A percentile compares a stretch with the other conserved stretches of the same genome.
Evolutionary conservation across 2,797 vertebrate genomes (phyloP).

Genomic region (Fistularia tabacaria): DNA sequence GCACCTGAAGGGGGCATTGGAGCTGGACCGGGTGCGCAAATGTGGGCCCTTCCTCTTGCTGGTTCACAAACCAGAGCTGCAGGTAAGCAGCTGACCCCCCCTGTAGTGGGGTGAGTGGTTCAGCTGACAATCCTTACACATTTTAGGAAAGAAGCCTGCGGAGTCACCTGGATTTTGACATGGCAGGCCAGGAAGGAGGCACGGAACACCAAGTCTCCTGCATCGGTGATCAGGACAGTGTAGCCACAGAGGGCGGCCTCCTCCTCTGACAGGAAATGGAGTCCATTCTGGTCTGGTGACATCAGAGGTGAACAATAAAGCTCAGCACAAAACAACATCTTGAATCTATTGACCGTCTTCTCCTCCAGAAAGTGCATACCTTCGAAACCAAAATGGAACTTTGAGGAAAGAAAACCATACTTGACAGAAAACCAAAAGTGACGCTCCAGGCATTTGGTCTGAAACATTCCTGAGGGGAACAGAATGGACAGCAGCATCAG

Average conservation of each 20-base stretch:
- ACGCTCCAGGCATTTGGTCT: conserved; percentile 52
- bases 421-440: conserved; percentile 59
- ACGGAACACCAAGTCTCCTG: conserved; percentile 59
- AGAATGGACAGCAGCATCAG: neutral
- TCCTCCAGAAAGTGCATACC: conserved; percentile 24
- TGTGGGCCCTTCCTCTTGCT: conserved; percentile 40
- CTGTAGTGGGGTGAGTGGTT: conserved; percentile 31
- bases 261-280: conserved; percentile 39
- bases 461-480: conserved; percentile 45
- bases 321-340: no score
- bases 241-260: conserved; percentile 64
- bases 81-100: conserved; percentile 60
- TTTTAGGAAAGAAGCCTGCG: neutral
- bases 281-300: conserved; percentile 39
- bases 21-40: conserved; percentile 57
- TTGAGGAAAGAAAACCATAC: conserved; percentile 36
- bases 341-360: no score
- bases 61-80: conserved; percentile 61
- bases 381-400: conserved; percentile 50
- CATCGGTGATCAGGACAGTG: conserved; percentile 31
- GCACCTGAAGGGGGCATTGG: conserved; percentile 46
- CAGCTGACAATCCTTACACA: no score
- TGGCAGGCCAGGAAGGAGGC: conserved; percentile 71
- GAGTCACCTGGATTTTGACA: conserved; percentile 48
- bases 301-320: conserved; percentile 10